Evolutionary conservation across 2,113 vertebrate genomes (phyloP), one percentile per base, ranked within the genome.

Genomic region (Thymallus thymallus): DNA sequence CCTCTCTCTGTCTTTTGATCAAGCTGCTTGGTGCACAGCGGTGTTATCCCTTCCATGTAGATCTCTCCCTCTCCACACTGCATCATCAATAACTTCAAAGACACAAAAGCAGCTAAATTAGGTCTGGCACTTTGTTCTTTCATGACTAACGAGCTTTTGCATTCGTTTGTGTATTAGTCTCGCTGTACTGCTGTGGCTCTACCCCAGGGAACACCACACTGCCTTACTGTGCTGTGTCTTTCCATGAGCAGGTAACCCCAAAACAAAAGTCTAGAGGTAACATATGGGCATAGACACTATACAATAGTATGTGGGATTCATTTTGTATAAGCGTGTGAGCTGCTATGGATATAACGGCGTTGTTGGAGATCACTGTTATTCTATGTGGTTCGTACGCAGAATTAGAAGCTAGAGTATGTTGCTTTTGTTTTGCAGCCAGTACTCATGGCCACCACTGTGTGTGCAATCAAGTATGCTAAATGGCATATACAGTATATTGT

Each of bases 51-150:
- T 72, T 76, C 64, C 69, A 32, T 58, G 81, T 74, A 83, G 79
- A 87, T 90, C 82, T 81, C 76, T 75, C 83, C 79, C 35, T 46
- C 74, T 30, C 24, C 51, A 78, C 81, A 77, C 73, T 65, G 71
- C 80, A 88, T 86, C 89, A 91, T 91, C 88, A 91, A 90, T 91
- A 90, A 91, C 83, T 85, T 87, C 85, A 88, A 82, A 86, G 72
- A 78, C 76, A 91, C 87, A 90, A 89, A 90, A 90, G 84, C 88
- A 86, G 82, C 86, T 88, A 91, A 91, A 88, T 91, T 90, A 88
- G 85, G 79, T 86, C 78, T 77, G 73, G 85, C 84, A 88, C 82
- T 89, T 88, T 88, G 82, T 83, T 85, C 83, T 87, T 84, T 88
- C 86, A 84, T 90, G 89, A 90, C 88, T 89, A 91, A 91, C 90